A percentile compares a stretch with the other conserved stretches of the same genome.
Conservation (phyloP, 2,888 invertebrate species). For the Tetragnatha montana region DNA sequence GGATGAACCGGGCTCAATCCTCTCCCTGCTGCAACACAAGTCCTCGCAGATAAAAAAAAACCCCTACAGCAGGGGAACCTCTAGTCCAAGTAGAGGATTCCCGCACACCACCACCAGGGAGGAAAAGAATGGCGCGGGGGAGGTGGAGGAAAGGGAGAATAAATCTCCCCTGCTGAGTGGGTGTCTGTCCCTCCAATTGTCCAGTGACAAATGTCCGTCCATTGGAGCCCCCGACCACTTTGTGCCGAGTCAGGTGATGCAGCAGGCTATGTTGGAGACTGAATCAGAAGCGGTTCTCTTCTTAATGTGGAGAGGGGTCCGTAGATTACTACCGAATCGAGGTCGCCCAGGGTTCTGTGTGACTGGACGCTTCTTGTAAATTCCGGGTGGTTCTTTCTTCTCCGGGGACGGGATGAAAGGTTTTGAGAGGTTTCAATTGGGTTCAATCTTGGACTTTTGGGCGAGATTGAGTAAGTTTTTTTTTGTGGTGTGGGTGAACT, state of each 20-base stretch:
- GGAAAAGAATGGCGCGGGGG: constrained; percentile 10
- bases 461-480: not conserved
- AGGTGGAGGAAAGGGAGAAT: constrained; percentile 23
- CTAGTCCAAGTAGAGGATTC: not conserved
- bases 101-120: not conserved
- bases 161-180: constrained; percentile 62
- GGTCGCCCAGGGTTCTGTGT: not conserved
- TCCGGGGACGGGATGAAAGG: not conserved
- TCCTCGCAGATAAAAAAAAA: not conserved
- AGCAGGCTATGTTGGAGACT: constrained; percentile 17
- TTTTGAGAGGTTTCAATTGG: not conserved
- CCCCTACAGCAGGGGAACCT: not conserved
- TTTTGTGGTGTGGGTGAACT: too few species aligned
- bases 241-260: constrained; percentile 66
- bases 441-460: not conserved
- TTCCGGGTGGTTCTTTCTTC: not conserved
- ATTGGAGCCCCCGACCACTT: constrained; percentile 63
- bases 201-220: constrained; percentile 68
- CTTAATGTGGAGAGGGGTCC: constrained; percentile 13
- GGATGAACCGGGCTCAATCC: constrained; percentile 27
- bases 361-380: constrained; percentile 16
- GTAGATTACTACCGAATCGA: constrained; percentile 20
- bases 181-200: constrained; percentile 65
- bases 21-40: not conserved
- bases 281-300: constrained; percentile 18